Evolutionary conservation across 2,888 invertebrate genomes (phyloP), one percentile per base, ranked within the genome.

Genomic region (Eristalinus sepulchralis): DNA sequence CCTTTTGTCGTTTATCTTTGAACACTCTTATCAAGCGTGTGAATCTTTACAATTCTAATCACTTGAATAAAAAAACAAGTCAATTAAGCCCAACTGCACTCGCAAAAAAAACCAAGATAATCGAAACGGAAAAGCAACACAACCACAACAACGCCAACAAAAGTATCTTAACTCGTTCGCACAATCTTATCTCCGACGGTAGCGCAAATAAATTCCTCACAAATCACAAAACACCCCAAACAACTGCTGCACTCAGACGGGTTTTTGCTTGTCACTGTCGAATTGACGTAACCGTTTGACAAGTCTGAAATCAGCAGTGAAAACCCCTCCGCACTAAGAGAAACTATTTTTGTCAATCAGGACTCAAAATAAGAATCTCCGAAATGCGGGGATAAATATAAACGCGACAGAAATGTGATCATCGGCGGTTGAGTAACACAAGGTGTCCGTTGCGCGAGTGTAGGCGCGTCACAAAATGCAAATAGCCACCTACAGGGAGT

Each of bases 391-490:
- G 64, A 75, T 36, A 75, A 36, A 75, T 64, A 47, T 47, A 47
- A 64, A 36, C 62, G 64, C 36, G 27, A 64, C 64, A 57, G 64
- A 75, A 75, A 75, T 75, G 57, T 36, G 73, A 31, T 64, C 64
- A 20, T 57, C 36, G 20, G 11, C 22, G 55, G 55, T 73, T 55
- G 20, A 73, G 64, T 36, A 55, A 55, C 55, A 17, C 17, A 5
- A 64, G 2, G 55, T 27, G 47, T 47, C 34, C 8, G 34, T 31
- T 6, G 31, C 20, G 31, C 33, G 72, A 36, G 27, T 73, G 64
- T 55, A 64, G 17, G 53, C 22, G 27, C 63, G 55, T 73, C 33
- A 63, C 33, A 31, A 34, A 73, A 63, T 73, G 73, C 64, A 73
- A 73, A 64, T 39, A 57, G 64, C 64, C 57, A 27, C 24, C 64